These are phyloP conservation scores for Drosophila diplacantha DNA, from an alignment of 2,888 invertebrate genomes.

Conservation along the genomic window DNA sequence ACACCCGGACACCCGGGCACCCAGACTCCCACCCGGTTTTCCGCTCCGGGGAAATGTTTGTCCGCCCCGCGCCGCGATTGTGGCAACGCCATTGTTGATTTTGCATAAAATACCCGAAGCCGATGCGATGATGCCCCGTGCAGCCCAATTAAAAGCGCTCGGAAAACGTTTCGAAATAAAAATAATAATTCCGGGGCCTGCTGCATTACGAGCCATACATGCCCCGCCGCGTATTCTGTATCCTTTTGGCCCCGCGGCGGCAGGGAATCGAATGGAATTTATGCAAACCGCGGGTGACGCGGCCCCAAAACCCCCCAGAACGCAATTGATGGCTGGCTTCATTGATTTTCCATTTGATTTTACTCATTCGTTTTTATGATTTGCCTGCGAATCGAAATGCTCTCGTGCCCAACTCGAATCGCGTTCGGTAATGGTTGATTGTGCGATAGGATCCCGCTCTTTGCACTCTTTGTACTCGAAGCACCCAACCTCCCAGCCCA, in stretches of 20 bases:
- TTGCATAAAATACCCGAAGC: conserved; percentile 31
- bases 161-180: conserved; percentile 38
- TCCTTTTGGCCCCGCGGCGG: conserved; percentile 37
- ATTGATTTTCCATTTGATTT: conserved; percentile 70
- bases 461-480: conserved; percentile 27
- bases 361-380: conserved; percentile 70
- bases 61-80: conserved; percentile 12
- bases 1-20: too few relatives aligned
- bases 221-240: conserved; percentile 32
- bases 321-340: conserved; percentile 62
- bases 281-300: conserved; percentile 63
- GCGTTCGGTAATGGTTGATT: conserved; percentile 67
- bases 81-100: conserved; percentile 33
- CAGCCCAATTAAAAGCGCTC: conserved; percentile 41
- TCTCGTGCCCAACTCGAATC: conserved; percentile 63
- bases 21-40: not conserved
- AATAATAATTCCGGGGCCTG: conserved; percentile 31
- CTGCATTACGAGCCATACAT: conserved; percentile 36
- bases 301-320: conserved; percentile 29
- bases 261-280: conserved; percentile 56
- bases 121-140: conserved; percentile 34
- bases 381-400: conserved; percentile 68
- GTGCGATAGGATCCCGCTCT: conserved; percentile 44
- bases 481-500: not conserved
- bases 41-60: conserved; percentile 18